Base-by-base conservation (phyloP, 2,797 vertebrate species). In the Semotilus atromaculatus region DNA sequence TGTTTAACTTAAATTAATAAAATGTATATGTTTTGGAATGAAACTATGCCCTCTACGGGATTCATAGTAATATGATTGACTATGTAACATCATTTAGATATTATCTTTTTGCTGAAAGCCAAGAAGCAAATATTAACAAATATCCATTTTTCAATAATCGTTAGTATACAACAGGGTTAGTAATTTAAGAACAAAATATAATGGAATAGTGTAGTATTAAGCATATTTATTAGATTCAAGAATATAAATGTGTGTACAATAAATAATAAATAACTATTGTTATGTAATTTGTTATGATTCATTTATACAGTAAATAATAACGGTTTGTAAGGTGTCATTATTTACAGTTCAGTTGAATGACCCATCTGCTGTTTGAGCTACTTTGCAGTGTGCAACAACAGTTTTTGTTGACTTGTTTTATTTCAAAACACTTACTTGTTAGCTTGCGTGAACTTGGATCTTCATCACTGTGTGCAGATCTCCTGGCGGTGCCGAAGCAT, bases 401-500 rank as follows among this genome's bases (percentile, higher is more conserved):
- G n/a, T 13, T 60, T 60, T 26, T 26, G 58, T n/a, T 60, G 26
- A 26, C 58, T 26, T 26, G n/a, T 26, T 60, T 10, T 26, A 16
- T 29, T 29, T 29, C 2, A 29, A 62, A 62, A 53, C n/a, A 26
- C 58, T 60, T 29, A 62, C 58, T 60, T 26, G 58, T 26, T 26
- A 5, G 29, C 11, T 29, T 29, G 60, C 1, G 31, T 16, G 31
- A 19, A 45, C 26, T 67, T 43, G 66, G n/a, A 31, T 13, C 18
- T 60, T n/a, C 7, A 7, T 86, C 18, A 71, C 80, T 94, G 92
- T 90, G 53, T 93, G 74, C 95, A 99, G 98, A 99, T 95, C 94
- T 99, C 88, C 91, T 99, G 95, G 98, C 98, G n/a, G 98, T 99
- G 88, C 98, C 98, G 90, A 99, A 99, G 90, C 98, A 99, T 90